phyloP scores from a whole-genome alignment of 2,888 invertebrate species.

The Polyploca ridens region DNA sequence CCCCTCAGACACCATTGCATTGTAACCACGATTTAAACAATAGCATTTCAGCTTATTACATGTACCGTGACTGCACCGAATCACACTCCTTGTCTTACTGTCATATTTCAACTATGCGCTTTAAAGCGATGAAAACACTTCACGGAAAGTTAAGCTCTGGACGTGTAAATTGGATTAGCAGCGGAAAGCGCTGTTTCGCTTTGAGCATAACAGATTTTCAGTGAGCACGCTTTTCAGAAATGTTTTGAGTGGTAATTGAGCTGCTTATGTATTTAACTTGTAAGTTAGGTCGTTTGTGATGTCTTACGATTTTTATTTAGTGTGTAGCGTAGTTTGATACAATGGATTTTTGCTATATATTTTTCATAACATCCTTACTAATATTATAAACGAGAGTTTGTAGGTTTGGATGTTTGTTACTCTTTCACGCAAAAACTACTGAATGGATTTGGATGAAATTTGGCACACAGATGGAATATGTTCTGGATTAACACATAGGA shows the following conservation, averaged over 20 bases:
- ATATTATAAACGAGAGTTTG: too few species aligned
- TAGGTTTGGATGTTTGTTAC: too few species aligned
- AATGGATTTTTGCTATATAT: too few species aligned
- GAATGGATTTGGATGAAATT: too few species aligned
- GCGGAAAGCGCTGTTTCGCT: conserved; percentile 2
- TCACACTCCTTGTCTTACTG: conserved; percentile 30
- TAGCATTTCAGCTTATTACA: conserved; percentile 57
- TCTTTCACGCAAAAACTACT: too few species aligned
- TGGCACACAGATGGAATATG: too few species aligned
- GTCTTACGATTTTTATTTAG: too few species aligned
- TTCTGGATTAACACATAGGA: too few species aligned
- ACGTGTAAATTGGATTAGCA: conserved; percentile 9
- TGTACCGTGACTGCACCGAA: conserved; percentile 32
- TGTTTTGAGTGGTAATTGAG: conserved; percentile 7
- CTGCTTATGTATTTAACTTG: conserved; percentile 1
- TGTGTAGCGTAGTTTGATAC: too few species aligned
- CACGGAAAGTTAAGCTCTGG: conserved; percentile 12
- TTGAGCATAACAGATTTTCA: neutral
- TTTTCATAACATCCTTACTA: too few species aligned
- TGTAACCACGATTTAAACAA: conserved; percentile 56
- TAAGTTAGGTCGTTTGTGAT: neutral
- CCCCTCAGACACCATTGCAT: conserved; percentile 25
- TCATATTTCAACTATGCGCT: conserved; percentile 31
- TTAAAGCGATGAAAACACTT: conserved; percentile 22
- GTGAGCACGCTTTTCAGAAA: conserved; percentile 7